phyloP scores from a whole-genome alignment of 2,888 invertebrate genomes.

The Drosophila rubida region DNA sequence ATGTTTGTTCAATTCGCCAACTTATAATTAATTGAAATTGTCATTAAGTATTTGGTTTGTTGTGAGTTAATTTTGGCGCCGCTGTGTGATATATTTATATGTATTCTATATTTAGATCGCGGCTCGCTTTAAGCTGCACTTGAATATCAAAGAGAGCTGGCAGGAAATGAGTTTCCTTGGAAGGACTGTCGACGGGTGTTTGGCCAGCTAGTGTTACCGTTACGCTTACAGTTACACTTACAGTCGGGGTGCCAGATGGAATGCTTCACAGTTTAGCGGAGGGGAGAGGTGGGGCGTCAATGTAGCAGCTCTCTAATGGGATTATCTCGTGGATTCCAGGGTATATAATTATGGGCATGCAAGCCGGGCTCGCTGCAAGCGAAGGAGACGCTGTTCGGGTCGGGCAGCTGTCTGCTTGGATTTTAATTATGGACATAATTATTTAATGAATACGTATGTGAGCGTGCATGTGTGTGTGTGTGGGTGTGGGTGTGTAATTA shows the following conservation, averaged over 20 bases:
- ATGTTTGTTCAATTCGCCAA: too few relatives aligned
- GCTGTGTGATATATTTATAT: too few relatives aligned
- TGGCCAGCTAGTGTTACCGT: neutral
- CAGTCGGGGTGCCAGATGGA: neutral
- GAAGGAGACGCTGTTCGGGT: constrained; percentile 29
- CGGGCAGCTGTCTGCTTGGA: constrained; percentile 53
- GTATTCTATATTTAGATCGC: neutral
- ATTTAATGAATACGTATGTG: constrained; percentile 64
- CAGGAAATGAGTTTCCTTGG: constrained; percentile 5
- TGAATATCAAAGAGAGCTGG: constrained; percentile 3
- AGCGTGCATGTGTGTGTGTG: constrained; percentile 1
- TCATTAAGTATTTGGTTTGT: too few relatives aligned
- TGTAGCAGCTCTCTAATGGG: constrained; percentile 38
- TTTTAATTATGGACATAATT: constrained; percentile 77
- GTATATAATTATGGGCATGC: constrained; percentile 49
- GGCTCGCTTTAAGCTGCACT: neutral
- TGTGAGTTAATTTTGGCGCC: too few relatives aligned
- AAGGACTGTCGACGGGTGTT: constrained; percentile 9
- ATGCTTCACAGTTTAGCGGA: constrained; percentile 10
- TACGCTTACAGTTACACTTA: constrained; percentile 12
- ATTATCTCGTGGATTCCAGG: constrained; percentile 47
- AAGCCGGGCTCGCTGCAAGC: too few relatives aligned
- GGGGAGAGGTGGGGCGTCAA: neutral
- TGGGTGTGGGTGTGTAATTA: constrained; percentile 65
- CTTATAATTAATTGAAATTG: too few relatives aligned